Percentiles rank a stretch among this genome's conserved stretches.
Evolutionary conservation across 2,797 vertebrate species (phyloP).

Genomic region (Helostoma temminkii): DNA sequence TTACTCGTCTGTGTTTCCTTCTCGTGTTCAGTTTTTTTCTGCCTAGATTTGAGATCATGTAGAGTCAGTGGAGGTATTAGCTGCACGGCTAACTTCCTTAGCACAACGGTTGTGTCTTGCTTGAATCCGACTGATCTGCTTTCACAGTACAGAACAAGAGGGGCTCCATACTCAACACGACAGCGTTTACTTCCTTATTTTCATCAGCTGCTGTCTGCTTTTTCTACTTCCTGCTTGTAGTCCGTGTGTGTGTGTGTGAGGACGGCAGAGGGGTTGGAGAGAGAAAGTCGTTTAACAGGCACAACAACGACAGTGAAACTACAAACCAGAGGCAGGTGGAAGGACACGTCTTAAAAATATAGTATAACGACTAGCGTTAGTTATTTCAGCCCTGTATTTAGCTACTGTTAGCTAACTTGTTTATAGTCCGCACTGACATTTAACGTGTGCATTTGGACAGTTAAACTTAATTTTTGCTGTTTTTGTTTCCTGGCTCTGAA

Average conservation of each 20-base stretch:
- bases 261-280: conserved; percentile 55
- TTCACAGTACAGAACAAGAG: conserved; percentile 50
- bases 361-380: too few species aligned
- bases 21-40: conserved; percentile 24
- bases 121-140: conserved; percentile 30
- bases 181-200: conserved; percentile 80
- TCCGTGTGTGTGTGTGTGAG: conserved; percentile 24
- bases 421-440: too few species aligned
- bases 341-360: too few species aligned
- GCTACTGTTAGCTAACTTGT: too few species aligned
- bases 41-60: conserved; percentile 33
- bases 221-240: conserved; percentile 68
- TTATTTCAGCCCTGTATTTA: too few species aligned
- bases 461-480: too few species aligned
- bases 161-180: conserved; percentile 13
- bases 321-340: background rate
- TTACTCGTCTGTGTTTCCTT: conserved; percentile 56
- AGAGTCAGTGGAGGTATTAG: conserved; percentile 44
- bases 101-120: conserved; percentile 33
- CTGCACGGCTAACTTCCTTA: conserved; percentile 68
- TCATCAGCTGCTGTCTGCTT: conserved; percentile 39
- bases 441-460: too few species aligned
- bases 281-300: conserved; percentile 39
- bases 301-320: background rate
- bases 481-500: too few species aligned